Evolutionary conservation across 2,888 invertebrate genomes (phyloP), one percentile per base, ranked within the genome.

Genomic region (Odontocerum albicorne): DNA sequence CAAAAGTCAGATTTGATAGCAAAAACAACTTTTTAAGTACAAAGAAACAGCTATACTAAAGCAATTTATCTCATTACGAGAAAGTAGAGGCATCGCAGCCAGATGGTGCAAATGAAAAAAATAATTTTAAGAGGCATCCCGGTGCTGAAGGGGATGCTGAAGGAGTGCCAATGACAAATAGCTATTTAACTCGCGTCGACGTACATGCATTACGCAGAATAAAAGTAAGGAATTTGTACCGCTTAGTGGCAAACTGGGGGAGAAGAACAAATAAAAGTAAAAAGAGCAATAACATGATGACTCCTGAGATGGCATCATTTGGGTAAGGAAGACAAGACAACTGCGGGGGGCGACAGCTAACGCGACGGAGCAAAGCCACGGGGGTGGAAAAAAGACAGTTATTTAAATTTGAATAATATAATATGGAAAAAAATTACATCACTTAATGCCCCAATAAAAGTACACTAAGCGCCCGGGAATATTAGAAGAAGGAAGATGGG

Each of bases 381-480:
- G 69, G 71, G 68, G 72, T 74, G 74, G 75, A 73, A 71, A 73
- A 74, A 76, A 78, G 78, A 78, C 78, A 79, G 78, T 79, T 78
- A 79, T 78, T 79, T 77, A 79, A 79, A 79, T 79, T 79, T 79
- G 75, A 78, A 78, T 78, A 78, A 77, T 77, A 78, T 78, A 76
- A 78, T 76, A 77, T 75, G 76, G 71, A 77, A 78, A 62, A 77
- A 79, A 79, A 79, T 77, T 78, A 79, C 77, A 76, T 77, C 78
- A 77, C 77, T 79, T 79, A 79, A 78, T 78, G 74, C 77, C 75
- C 70, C 75, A 77, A 78, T 78, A 78, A 78, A 78, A 78, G 77
- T 77, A 75, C 75, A 77, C 76, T 77, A 77, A 78, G 77, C 77
- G 77, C 75, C n/a, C 73, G 66, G 70, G 68, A 69, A 76, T 75